Conservation (phyloP, 2,113 vertebrate genomes). For the Zosterops hypoxanthus region DNA sequence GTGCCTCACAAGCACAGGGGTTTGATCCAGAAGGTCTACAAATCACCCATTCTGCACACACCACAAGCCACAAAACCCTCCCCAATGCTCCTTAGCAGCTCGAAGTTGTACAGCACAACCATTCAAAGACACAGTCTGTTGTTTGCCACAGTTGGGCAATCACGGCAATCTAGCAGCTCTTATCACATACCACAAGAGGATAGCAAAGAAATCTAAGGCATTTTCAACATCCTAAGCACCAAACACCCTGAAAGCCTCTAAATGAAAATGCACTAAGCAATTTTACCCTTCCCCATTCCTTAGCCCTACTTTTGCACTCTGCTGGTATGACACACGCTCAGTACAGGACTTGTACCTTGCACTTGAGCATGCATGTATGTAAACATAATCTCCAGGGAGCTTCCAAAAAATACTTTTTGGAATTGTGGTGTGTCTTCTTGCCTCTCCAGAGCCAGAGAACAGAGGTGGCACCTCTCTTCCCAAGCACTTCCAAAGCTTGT, state of each 20-base stretch:
- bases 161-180: not conserved
- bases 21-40: not conserved
- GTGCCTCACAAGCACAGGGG: not conserved
- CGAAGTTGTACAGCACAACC: not conserved
- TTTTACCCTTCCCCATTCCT: not conserved
- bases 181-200: not conserved
- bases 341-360: not conserved
- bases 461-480: not conserved
- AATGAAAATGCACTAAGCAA: not conserved
- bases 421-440: not conserved
- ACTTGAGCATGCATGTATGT: not conserved
- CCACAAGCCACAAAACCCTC: constrained; percentile 41
- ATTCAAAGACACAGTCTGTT: not conserved
- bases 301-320: not conserved
- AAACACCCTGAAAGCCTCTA: not conserved
- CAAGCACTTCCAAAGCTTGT: not conserved
- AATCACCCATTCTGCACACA: not conserved
- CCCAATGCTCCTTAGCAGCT: not conserved
- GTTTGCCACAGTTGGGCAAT: not conserved
- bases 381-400: not conserved
- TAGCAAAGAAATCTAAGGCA: not conserved
- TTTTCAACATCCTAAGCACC: not conserved
- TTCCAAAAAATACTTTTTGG: not conserved
- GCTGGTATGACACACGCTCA: not conserved
- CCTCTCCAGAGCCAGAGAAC: not conserved